Evolutionary conservation across 2,888 invertebrate genomes (phyloP).

Genomic region (Taenaris catops): DNA sequence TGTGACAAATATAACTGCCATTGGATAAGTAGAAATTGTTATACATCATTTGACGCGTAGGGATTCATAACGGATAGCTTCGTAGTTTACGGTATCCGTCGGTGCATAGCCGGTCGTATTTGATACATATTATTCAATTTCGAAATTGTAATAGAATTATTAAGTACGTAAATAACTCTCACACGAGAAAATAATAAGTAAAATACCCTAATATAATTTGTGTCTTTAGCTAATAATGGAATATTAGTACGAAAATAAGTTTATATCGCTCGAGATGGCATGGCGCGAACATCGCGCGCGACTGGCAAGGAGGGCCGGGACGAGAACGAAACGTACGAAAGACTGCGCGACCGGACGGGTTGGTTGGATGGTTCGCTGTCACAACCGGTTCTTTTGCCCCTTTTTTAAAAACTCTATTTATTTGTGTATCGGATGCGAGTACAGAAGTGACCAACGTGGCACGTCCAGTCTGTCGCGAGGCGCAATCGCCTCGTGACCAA

Average conservation of each 20-base stretch:
- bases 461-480: slow-evolving; percentile 57
- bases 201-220: slow-evolving; percentile 76
- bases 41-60: slow-evolving; percentile 63
- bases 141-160: slow-evolving; percentile 76
- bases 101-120: slow-evolving; percentile 74
- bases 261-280: slow-evolving; percentile 59
- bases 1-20: slow-evolving; percentile 74
- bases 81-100: slow-evolving; percentile 63
- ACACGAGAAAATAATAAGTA: slow-evolving; percentile 66
- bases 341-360: slow-evolving; percentile 9
- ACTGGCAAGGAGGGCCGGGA: slow-evolving; percentile 22
- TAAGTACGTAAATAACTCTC: slow-evolving; percentile 74
- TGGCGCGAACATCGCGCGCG: slow-evolving; percentile 32
- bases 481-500: slow-evolving; percentile 43
- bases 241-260: slow-evolving; percentile 70
- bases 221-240: slow-evolving; percentile 75
- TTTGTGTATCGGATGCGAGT: slow-evolving; percentile 46
- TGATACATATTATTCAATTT: slow-evolving; percentile 76
- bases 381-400: slow-evolving; percentile 40
- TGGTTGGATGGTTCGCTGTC: slow-evolving; percentile 8
- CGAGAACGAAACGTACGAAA: slow-evolving; percentile 19
- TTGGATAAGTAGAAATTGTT: slow-evolving; percentile 71
- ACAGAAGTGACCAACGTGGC: slow-evolving; percentile 64
- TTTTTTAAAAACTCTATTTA: slow-evolving; percentile 37
- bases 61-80: slow-evolving; percentile 51